Evolutionary conservation across 2,113 vertebrate genomes (phyloP).

Genomic region (Phaethon lepturus): DNA sequence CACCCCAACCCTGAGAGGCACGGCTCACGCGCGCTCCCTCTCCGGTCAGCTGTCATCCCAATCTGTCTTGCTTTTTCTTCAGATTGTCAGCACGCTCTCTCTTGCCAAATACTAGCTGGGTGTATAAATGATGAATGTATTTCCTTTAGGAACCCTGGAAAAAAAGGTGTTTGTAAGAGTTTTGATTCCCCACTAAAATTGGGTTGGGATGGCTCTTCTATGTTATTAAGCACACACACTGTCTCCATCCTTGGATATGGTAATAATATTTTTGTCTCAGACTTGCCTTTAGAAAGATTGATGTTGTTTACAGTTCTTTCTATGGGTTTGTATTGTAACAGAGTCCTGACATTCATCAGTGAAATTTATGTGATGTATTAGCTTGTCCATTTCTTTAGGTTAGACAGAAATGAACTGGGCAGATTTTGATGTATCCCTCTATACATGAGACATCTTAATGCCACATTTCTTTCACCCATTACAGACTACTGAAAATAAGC

Average conservation of each 20-base stretch:
- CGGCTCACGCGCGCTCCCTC: not conserved
- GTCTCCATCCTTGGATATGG: not conserved
- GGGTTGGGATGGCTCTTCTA: not conserved
- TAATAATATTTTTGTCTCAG: slow-evolving; percentile 22
- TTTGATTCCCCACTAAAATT: not conserved
- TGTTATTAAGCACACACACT: not conserved
- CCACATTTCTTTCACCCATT: not conserved
- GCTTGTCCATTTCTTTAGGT: not conserved
- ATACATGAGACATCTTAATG: not conserved
- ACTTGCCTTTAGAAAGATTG: slow-evolving; percentile 13
- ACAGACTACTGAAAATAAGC: not conserved
- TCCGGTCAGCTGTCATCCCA: not conserved
- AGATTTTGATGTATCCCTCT: slow-evolving; percentile 1
- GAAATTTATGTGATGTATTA: slow-evolving; percentile 22
- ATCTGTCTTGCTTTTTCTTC: not conserved
- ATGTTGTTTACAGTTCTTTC: slow-evolving; percentile 31
- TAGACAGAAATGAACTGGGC: not conserved
- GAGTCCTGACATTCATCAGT: slow-evolving; percentile 5
- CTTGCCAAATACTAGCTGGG: not conserved
- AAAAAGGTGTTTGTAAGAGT: not conserved
- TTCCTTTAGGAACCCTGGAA: not conserved
- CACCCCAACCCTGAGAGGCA: not conserved
- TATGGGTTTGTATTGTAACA: not conserved
- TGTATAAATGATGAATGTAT: not conserved
- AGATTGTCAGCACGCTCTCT: not conserved